Percentiles rank a stretch among this genome's conserved stretches.
These are phyloP conservation scores for Apis dorsata DNA, from an alignment of 1,140 invertebrate species.

Conservation along the genomic window DNA sequence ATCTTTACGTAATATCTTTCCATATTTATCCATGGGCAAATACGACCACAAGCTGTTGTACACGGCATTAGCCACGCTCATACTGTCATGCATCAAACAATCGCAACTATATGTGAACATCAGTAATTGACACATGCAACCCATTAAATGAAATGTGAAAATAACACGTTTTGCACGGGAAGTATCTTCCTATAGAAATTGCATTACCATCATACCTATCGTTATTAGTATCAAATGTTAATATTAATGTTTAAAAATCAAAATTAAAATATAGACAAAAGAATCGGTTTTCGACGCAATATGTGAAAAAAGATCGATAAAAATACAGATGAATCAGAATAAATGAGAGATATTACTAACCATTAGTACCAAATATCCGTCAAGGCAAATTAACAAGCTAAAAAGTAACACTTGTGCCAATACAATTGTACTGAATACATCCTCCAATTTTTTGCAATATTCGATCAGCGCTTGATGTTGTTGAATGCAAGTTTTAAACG, in stretches of 20 bases:
- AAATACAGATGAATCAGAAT: too few relatives aligned
- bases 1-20: constrained; percentile 33
- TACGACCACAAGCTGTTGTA: constrained; percentile 36
- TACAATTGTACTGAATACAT: constrained; percentile 27
- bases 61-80: constrained; percentile 13
- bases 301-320: too few relatives aligned
- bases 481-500: constrained; percentile 5
- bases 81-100: constrained; percentile 34
- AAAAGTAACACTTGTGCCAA: constrained; percentile 47
- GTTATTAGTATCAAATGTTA: background rate
- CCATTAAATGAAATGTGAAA: constrained; percentile 25
- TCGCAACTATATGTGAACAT: constrained; percentile 56
- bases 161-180: background rate
- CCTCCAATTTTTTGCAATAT: constrained; percentile 44
- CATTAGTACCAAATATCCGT: constrained; percentile 39
- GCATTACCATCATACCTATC: background rate
- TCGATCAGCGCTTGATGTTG: constrained; percentile 55
- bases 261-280: background rate
- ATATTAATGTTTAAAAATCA: background rate
- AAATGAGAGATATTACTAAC: background rate
- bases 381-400: constrained; percentile 52
- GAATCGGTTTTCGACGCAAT: rapidly evolving
- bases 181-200: background rate
- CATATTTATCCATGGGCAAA: constrained; percentile 1
- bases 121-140: constrained; percentile 27